Percentiles rank a stretch among this genome's conserved stretches.
phyloP scores from a whole-genome alignment of 2,113 vertebrate genomes.

The Corapipo altera region DNA sequence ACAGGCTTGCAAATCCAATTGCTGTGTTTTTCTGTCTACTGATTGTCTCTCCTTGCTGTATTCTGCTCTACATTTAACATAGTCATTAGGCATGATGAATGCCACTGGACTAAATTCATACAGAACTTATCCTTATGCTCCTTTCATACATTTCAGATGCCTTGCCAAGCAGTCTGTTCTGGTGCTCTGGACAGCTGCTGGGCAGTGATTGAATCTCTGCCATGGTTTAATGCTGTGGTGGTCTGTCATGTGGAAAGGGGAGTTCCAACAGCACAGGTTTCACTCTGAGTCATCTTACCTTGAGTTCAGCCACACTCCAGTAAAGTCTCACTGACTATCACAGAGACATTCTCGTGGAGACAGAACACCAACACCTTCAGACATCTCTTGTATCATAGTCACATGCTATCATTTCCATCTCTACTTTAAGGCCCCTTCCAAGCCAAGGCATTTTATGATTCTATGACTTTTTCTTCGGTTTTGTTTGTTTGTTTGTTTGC shows the following conservation, averaged over 20 bases:
- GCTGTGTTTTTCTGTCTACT: too few relatives aligned
- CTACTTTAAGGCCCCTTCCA: neutral
- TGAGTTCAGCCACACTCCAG: conserved; percentile 80
- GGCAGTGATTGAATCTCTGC: conserved; percentile 85
- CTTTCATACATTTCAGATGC: too few relatives aligned
- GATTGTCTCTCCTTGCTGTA: too few relatives aligned
- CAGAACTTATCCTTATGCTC: too few relatives aligned
- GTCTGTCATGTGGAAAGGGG: conserved; percentile 69
- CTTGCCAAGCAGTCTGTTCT: too few relatives aligned
- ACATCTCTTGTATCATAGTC: neutral
- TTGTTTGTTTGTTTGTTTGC: too few relatives aligned
- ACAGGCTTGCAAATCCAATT: too few relatives aligned
- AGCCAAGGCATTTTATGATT: too few relatives aligned
- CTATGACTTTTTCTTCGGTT: too few relatives aligned
- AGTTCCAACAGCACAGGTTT: conserved; percentile 79
- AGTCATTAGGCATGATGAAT: too few relatives aligned
- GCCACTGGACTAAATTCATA: too few relatives aligned
- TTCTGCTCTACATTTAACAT: too few relatives aligned
- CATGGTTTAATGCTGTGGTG: conserved; percentile 74
- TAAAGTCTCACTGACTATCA: conserved; percentile 78
- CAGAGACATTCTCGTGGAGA: conserved; percentile 67
- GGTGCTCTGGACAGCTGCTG: conserved; percentile 47
- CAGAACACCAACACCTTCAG: conserved; percentile 72
- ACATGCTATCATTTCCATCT: neutral
- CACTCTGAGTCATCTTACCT: conserved; percentile 70